Evolutionary conservation across 2,797 vertebrate genomes (phyloP).

Genomic region (Helarctos malayanus): DNA sequence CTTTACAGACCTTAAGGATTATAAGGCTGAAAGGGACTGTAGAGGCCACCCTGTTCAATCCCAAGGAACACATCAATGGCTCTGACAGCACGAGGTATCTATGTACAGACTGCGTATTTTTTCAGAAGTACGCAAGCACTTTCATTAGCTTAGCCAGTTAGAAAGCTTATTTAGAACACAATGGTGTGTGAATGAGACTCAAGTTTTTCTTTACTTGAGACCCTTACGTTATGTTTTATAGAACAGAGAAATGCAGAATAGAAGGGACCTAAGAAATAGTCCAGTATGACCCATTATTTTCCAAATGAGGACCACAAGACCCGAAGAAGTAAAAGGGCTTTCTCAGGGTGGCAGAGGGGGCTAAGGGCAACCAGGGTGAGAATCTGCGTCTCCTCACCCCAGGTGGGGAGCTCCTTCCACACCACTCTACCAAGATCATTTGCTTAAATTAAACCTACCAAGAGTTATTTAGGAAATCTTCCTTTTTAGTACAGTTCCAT

Average conservation of each 20-base stretch:
- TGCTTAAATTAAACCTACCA: conserved; percentile 25
- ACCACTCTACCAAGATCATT: not conserved
- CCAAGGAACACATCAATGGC: not conserved
- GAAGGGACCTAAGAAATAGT: not conserved
- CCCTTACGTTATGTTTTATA: not conserved
- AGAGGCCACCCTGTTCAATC: not conserved
- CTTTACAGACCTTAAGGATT: not conserved
- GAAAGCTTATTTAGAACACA: conserved; percentile 55
- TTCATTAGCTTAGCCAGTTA: not conserved
- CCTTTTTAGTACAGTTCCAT: not conserved
- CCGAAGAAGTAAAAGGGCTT: not conserved
- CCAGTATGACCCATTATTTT: not conserved
- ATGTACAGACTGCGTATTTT: not conserved
- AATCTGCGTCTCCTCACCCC: not conserved
- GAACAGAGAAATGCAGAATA: not conserved
- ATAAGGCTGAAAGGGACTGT: not conserved
- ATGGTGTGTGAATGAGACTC: not conserved
- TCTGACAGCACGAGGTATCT: not conserved
- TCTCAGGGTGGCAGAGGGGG: not conserved
- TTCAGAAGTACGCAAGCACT: not conserved
- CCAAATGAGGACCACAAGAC: not conserved
- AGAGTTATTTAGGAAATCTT: not conserved
- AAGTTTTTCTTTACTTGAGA: conserved; percentile 20
- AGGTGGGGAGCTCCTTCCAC: not conserved
- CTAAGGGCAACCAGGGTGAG: not conserved